A percentile compares a stretch with the other conserved stretches of the same genome.
These are phyloP conservation scores for Heliangelus exortis DNA, from an alignment of 2,797 vertebrate species.

Conservation along the genomic window DNA sequence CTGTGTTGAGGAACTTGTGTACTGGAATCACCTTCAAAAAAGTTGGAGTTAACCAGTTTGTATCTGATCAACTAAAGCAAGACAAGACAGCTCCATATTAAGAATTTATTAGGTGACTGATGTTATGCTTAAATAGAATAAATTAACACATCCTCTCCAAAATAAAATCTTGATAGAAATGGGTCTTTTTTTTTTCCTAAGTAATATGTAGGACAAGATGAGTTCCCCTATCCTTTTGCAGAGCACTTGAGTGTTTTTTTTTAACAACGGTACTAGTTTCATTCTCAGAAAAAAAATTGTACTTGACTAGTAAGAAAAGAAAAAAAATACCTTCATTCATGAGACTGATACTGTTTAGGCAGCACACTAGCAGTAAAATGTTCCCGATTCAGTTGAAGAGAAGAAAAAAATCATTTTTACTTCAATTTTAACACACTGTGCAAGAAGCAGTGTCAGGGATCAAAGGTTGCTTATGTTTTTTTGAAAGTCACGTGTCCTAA, in stretches of 20 bases:
- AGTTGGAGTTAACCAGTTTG: background rate
- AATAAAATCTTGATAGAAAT: background rate
- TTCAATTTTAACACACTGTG: background rate
- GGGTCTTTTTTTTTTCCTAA: background rate
- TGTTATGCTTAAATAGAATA: background rate
- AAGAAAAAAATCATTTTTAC: background rate
- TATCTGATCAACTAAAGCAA: background rate
- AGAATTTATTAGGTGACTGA: background rate
- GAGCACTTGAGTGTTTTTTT: background rate
- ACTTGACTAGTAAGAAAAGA: background rate
- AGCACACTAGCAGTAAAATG: background rate
- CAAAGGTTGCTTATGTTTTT: background rate
- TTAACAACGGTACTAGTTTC: background rate
- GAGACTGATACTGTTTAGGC: background rate
- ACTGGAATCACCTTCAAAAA: background rate
- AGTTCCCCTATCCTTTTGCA: background rate
- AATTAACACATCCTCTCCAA: background rate
- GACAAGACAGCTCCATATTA: background rate
- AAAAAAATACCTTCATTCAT: background rate
- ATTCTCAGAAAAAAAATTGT: background rate
- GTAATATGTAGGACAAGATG: background rate
- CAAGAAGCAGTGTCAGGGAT: background rate
- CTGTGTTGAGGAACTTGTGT: background rate
- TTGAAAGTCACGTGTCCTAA: background rate
- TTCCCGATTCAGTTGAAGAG: background rate